Evolutionary conservation across 2,888 invertebrate genomes (phyloP).

Genomic region (Rhodophaea formosa): DNA sequence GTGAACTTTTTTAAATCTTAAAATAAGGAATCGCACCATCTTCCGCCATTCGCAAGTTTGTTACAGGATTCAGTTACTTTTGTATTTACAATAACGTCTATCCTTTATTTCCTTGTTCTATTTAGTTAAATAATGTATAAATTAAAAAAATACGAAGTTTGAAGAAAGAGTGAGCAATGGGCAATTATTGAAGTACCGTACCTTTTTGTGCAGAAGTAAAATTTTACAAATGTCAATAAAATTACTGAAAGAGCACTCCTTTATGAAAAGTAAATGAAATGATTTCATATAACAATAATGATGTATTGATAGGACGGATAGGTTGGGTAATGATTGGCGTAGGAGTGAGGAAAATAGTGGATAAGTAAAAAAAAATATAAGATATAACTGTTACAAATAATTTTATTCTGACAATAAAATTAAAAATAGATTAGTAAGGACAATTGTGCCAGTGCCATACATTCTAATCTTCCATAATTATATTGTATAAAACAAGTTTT

Average conservation of each 20-base stretch:
- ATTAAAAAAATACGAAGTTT: neutral
- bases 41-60: too few species aligned
- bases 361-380: constrained; percentile 33
- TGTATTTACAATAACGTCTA: too few species aligned
- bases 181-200: neutral
- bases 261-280: neutral
- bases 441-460: constrained; percentile 12
- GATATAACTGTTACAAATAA: constrained; percentile 34
- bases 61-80: too few species aligned
- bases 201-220: neutral
- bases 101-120: too few species aligned
- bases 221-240: too few species aligned
- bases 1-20: too few species aligned
- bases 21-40: too few species aligned
- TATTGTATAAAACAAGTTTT: too few species aligned
- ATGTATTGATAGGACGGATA: neutral
- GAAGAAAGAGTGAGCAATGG: neutral
- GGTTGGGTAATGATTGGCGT: neutral
- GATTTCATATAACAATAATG: neutral
- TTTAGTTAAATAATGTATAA: neutral
- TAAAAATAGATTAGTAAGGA: constrained; percentile 29
- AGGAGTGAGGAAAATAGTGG: constrained; percentile 5
- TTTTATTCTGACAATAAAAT: constrained; percentile 42
- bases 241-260: too few species aligned
- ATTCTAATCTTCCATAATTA: neutral